These are phyloP conservation scores for Criorhina ranunculi DNA, from an alignment of 2,888 invertebrate species.

Conservation along the genomic window DNA sequence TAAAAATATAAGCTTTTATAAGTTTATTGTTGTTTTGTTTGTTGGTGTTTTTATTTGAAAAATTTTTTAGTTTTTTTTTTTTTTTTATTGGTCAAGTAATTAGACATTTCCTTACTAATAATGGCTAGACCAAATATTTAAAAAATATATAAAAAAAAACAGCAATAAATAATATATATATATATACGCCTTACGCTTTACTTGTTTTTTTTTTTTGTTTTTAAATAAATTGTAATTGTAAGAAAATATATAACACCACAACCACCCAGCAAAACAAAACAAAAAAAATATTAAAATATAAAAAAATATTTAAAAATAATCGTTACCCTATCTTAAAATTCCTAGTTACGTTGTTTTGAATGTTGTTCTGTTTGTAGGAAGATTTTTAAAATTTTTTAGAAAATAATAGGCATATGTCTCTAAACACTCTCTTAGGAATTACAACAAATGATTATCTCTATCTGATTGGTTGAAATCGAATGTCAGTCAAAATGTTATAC, in stretches of 20 bases:
- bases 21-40: conserved; percentile 31
- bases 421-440: too few species aligned
- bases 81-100: not conserved
- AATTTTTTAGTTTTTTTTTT: not conserved
- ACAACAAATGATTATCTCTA: not conserved
- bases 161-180: not conserved
- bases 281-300: too few species aligned
- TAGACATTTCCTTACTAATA: conserved; percentile 29
- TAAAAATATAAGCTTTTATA: conserved; percentile 27
- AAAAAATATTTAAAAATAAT: too few species aligned
- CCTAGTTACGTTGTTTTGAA: not conserved
- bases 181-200: not conserved
- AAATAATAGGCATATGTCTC: not conserved
- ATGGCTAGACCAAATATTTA: conserved; percentile 20
- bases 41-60: too few species aligned
- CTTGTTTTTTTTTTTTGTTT: conserved; percentile 14
- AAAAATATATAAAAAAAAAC: conserved; percentile 8
- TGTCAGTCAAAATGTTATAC: too few species aligned
- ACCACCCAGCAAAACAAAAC: conserved; percentile 6
- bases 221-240: conserved; percentile 28
- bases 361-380: not conserved
- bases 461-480: conserved; percentile 3
- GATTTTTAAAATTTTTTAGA: conserved; percentile 1
- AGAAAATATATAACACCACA: conserved; percentile 32
- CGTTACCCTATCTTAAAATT: not conserved